Evolutionary conservation across 35 echinoderm and acorn worm species (phyloP), one percentile per base, ranked within the genome.

Genomic region (Eucidaris tribuloides): DNA sequence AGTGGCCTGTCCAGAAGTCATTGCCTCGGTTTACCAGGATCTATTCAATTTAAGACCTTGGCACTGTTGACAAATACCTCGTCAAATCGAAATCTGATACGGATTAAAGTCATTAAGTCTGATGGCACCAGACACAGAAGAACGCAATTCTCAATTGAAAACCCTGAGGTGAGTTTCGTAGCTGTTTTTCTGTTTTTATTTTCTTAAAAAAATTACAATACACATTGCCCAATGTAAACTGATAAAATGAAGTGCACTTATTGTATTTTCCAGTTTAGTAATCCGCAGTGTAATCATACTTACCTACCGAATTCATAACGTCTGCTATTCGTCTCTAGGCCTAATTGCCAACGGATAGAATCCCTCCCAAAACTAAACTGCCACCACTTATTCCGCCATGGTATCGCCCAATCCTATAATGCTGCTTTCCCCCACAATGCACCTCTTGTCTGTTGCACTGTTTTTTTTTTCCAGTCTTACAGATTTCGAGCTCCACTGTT

Each of bases 11-110:
- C 38, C 35, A 13, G 38, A 44, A 17, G 18, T 27, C 68, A 18
- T 5, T 74, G 68, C 20, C 28, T 42, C 5, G 44, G 68, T 40
- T 40, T 74, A 13, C 35, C 68, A 0, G 34, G 41, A 24, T 42
- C n/a, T 36, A 74, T 74, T 22, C 68, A 74, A 11, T 74, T 74
- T 40, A 74, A 41, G 68, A 74, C 68, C 15, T 20, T 74, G 0
- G 34, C 68, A 14, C 30, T 74, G 68, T 40, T 74, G 34, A 74
- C 68, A 22, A 36, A 74, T 22, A 74, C 68, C 2, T 23, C 14
- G 37, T 6, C 68, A 9, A 36, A 40, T n/a, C 68, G 68, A 18
- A 40, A 74, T 44, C 68, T 74, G 37, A 33, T 74, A 27, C 3
- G 68, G 34, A 33, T 74, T 20, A 38, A 36, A 22, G 68, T 74